Evolutionary conservation across 2,888 invertebrate species (phyloP), one percentile per base, ranked within the genome.

Genomic region (Troides helena): DNA sequence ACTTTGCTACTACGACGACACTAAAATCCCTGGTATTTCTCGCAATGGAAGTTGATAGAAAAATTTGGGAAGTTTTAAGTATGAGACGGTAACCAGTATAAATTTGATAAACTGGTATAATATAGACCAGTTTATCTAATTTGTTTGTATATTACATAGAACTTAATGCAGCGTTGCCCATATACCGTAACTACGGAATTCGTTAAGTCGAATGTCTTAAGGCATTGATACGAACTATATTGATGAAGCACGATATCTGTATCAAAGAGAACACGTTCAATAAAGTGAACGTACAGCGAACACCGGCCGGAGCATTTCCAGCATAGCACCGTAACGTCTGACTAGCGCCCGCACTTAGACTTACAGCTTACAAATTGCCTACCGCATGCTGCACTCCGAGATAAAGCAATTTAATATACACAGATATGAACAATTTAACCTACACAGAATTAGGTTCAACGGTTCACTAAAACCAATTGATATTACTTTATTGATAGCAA

Each of bases 301-400:
- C 62, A 67, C 30, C 39, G 53, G 56, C 57, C 25, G 5, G 43
- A 66, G 66, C 46, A 58, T 69, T 61, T 65, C 61, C 21, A 59
- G n/a, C 50, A 57, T 50, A 66, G 62, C 39, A 53, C 62, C 53
- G 66, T 70, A 70, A 70, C 66, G 69, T 57, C 62, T 58, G 58
- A 70, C 69, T 59, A 70, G 66, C 23, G 66, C 69, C 65, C 62
- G 63, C 68, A 68, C 69, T 70, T 65, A 66, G 69, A 65, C 69
- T 69, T 65, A 69, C 69, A 70, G 69, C 62, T 66, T 70, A 70
- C 69, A 70, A 70, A 70, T 70, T 70, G 66, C 69, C 69, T 62
- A 70, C 57, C 69, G 66, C 58, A 70, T 62, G 58, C 46, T n/a
- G 53, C 68, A 68, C 57, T 69, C 30, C 58, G 62, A 70, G 66